A percentile compares a stretch with the other conserved stretches of the same genome.
These are phyloP conservation scores for Okamejei kenojei DNA, from an alignment of 2,797 vertebrate genomes.

Conservation along the genomic window DNA sequence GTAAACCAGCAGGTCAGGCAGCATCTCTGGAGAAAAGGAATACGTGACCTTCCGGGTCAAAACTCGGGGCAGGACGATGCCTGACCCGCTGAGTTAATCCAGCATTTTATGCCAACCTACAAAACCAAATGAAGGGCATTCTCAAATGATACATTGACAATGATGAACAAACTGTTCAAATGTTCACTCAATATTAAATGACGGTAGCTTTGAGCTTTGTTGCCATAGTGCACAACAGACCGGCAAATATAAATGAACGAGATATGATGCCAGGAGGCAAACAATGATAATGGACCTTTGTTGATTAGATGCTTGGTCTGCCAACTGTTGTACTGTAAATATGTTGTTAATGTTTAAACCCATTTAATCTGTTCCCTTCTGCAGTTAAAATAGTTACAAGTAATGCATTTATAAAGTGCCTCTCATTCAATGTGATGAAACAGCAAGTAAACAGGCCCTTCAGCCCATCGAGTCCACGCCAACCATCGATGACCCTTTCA, in stretches of 20 bases:
- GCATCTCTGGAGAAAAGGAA: no score
- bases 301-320: neutral
- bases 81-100: no score
- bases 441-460: no score
- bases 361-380: neutral
- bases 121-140: neutral
- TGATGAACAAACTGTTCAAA: neutral
- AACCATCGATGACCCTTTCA: no score
- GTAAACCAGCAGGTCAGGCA: no score
- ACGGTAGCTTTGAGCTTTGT: neutral
- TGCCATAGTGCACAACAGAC: neutral
- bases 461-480: no score
- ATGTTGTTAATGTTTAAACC: constrained; percentile 18
- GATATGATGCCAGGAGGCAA: neutral
- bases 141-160: neutral
- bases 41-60: no score
- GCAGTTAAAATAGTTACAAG: neutral
- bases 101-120: no score
- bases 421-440: no score
- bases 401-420: neutral
- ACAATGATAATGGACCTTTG: constrained; percentile 24
- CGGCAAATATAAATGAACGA: neutral
- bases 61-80: no score
- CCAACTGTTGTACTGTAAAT: constrained; percentile 35
- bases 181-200: neutral